Base-by-base conservation (phyloP, 2,797 vertebrate species). In the Fratercula arctica region DNA sequence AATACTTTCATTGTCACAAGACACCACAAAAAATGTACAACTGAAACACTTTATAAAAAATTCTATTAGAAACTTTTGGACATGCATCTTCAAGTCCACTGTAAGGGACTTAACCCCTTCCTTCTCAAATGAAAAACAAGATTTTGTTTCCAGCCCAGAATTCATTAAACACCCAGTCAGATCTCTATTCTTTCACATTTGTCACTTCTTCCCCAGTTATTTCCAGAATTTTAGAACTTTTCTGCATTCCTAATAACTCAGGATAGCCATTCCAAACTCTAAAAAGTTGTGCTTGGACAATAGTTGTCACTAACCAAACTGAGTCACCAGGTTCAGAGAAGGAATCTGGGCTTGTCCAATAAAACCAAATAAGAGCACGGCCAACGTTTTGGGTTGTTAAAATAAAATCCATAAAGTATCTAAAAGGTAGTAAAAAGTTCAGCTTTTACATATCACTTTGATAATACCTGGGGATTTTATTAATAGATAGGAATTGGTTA, bases 191-290 rank as follows among this genome's bases (percentile, higher is more conserved):
- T 19, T 74, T 51, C 29, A 35, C 11, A 54, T 14, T 86, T 80
- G 13, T 9, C 13, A 13, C 33, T 69, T 80, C 39, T 59, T 79
- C 21, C n/a, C 10, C 41, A 67, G 19, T 39, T 87, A 53, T 67
- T 86, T 91, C 29, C 57, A 61, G 66, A 75, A 67, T 87, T 88
- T 67, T 56, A 67, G 51, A 95, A 93, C 64, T 94, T 95, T 72
- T 66, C 48, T 91, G 24, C 16, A 23, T 80, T 86, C 74, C 39
- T 68, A 41, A 24, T 82, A 87, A 82, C 48, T 92, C 53, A 61
- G 20, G 6, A 72, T 63, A 60, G 9, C 6, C 24, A n/a, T 85
- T 95, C 11, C 45, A 67, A 87, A 89, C 59, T 73, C 23, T n/a
- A 57, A 70, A 75, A 96, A 95, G 74, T 90, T 96, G 26, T 61